Evolutionary conservation across 2,113 vertebrate genomes (phyloP).

Genomic region (Azemiops feae): DNA sequence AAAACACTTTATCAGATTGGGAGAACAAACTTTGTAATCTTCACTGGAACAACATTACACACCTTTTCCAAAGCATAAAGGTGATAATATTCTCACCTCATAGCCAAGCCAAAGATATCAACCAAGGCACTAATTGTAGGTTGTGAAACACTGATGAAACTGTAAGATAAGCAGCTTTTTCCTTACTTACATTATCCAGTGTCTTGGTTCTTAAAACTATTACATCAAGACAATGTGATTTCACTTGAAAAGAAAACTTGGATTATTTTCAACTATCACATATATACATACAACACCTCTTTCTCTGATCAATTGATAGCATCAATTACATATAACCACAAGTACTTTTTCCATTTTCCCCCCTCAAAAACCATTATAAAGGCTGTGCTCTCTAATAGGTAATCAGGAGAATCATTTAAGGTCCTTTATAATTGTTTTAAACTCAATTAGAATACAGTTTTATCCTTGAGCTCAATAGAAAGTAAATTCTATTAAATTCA

Average conservation of each 20-base stretch:
- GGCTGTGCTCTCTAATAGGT: neutral
- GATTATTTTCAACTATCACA: neutral
- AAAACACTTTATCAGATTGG: neutral
- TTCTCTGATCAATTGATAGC: neutral
- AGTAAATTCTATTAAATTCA: neutral
- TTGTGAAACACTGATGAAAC: neutral
- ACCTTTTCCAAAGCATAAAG: neutral
- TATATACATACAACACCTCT: neutral
- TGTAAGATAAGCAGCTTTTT: neutral
- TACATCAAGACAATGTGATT: neutral
- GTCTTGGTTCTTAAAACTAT: neutral
- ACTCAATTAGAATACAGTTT: neutral
- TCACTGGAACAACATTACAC: neutral
- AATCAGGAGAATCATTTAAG: neutral
- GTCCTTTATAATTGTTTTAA: neutral
- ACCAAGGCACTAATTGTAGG: neutral
- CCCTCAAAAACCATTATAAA: neutral
- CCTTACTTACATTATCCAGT: neutral
- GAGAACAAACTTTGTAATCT: neutral
- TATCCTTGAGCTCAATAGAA: neutral
- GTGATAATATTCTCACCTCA: neutral
- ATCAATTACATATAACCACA: neutral
- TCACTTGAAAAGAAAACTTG: neutral
- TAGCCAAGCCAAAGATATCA: neutral
- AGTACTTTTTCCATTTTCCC: neutral